phyloP scores from a whole-genome alignment of 2,888 invertebrate species.

The Lysandra coridon region DNA sequence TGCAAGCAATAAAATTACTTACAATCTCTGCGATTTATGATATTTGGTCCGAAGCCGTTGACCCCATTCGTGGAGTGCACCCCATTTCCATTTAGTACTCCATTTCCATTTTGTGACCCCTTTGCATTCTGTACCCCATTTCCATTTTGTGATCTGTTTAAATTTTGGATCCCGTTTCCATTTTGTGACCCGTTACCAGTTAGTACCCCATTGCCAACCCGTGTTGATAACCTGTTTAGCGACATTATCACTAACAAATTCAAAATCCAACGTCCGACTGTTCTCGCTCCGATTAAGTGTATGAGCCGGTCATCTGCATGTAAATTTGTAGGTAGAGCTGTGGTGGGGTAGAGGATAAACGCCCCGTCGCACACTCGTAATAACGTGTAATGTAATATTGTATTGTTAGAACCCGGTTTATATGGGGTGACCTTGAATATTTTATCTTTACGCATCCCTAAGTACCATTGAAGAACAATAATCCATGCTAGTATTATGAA shows the following conservation, averaged over 20 bases:
- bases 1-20: not conserved
- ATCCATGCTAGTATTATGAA: not conserved
- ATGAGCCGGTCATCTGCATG: not conserved
- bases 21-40: conserved; percentile 1
- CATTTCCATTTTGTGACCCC: not conserved
- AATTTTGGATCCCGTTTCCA: not conserved
- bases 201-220: not conserved
- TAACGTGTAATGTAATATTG: not conserved
- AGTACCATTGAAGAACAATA: not conserved
- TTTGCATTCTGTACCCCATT: not conserved
- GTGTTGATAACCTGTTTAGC: not conserved
- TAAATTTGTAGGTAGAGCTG: not conserved
- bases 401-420: not conserved
- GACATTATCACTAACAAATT: conserved; percentile 8
- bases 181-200: not conserved
- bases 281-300: not conserved
- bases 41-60: not conserved
- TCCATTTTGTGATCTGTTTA: not conserved
- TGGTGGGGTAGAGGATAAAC: conserved; percentile 4
- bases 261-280: not conserved
- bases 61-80: not conserved
- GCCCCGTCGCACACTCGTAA: conserved; percentile 23
- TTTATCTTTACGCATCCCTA: not conserved
- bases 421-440: not conserved
- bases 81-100: not conserved